Conservation (phyloP, 2,113 vertebrate genomes). For the Progne subis region DNA sequence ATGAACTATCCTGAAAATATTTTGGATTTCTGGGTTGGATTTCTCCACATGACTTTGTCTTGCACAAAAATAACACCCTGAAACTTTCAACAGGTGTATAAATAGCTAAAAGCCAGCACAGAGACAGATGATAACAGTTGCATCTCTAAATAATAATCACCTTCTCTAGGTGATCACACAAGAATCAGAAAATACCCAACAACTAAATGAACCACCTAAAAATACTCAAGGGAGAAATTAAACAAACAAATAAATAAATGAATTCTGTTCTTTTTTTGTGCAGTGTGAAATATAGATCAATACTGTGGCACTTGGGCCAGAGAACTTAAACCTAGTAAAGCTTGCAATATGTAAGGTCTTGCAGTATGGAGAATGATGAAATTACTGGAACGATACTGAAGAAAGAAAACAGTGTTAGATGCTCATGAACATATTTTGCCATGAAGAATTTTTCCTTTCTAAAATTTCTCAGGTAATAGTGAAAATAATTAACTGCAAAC, state of each 20-base stretch:
- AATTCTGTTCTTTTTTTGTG: not conserved
- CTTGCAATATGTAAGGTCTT: not conserved
- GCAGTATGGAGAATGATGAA: not conserved
- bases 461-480: not conserved
- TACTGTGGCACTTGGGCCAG: accelerated
- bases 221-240: accelerated
- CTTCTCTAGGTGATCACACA: not conserved
- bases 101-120: not conserved
- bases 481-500: not conserved
- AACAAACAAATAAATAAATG: not conserved
- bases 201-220: accelerated
- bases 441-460: not conserved
- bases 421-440: not conserved
- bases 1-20: not conserved
- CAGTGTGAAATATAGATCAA: not conserved
- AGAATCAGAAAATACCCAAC: not conserved
- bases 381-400: not conserved
- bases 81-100: not conserved
- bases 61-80: not conserved
- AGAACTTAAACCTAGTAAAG: not conserved
- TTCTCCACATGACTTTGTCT: not conserved
- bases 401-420: not conserved
- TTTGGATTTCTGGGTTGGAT: not conserved
- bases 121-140: not conserved
- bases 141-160: not conserved